phyloP scores from a whole-genome alignment of 2,888 invertebrate genomes.

The Cancer borealis region DNA sequence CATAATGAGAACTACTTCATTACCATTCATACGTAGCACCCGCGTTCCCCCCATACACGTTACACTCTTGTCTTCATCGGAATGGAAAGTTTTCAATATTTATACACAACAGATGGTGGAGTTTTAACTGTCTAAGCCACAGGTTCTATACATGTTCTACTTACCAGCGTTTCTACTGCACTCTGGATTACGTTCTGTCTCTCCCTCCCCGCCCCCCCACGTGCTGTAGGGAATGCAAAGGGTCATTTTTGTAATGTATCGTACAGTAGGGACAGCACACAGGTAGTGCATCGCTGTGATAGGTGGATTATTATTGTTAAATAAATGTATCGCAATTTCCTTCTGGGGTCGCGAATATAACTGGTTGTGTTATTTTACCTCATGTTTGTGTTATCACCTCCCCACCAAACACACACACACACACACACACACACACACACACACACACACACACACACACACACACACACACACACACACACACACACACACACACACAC shows the following conservation, averaged over 20 bases:
- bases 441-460: not conserved
- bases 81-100: constrained; percentile 32
- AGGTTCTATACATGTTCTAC: constrained; percentile 33
- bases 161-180: constrained; percentile 40
- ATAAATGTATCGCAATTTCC: constrained; percentile 41
- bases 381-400: not conserved
- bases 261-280: constrained; percentile 42
- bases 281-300: constrained; percentile 45
- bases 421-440: constrained; percentile 39
- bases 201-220: constrained; percentile 36
- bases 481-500: not conserved
- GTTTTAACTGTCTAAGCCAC: constrained; percentile 42
- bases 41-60: not conserved
- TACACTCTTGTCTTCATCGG: not conserved
- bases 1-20: constrained; percentile 38
- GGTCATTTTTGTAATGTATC: constrained; percentile 41
- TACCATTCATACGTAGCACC: constrained; percentile 36
- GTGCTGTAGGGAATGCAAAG: constrained; percentile 38
- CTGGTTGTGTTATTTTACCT: not conserved
- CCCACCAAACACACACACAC: not conserved
- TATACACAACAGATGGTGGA: constrained; percentile 8
- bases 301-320: constrained; percentile 41
- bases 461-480: not conserved
- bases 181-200: constrained; percentile 43
- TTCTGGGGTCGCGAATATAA: constrained; percentile 18